Evolutionary conservation across 2,888 invertebrate species (phyloP).

Genomic region (Neoitamus cyanurus): DNA sequence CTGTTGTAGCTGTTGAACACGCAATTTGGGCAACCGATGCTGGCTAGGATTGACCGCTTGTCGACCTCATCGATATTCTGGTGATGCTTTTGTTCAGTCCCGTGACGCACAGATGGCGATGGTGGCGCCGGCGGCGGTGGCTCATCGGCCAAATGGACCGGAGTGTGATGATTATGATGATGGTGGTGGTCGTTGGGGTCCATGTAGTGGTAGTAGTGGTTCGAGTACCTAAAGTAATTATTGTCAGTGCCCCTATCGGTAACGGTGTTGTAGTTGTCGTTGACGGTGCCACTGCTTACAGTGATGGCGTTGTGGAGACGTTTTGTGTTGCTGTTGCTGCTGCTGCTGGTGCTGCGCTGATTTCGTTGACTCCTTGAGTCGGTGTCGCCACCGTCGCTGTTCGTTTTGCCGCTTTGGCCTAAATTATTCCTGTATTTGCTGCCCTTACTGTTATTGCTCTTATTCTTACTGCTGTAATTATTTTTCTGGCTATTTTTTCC

Average conservation of each 20-base stretch:
- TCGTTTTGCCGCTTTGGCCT: neutral
- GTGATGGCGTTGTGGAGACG: too few species aligned
- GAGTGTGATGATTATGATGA: neutral
- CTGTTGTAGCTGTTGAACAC: conserved; percentile 36
- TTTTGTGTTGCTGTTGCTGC: neutral
- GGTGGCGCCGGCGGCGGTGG: neutral
- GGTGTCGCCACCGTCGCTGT: neutral
- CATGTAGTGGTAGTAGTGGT: conserved; percentile 11
- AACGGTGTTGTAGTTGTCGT: conserved; percentile 24
- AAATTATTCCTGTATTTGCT: conserved; percentile 1
- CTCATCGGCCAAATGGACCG: neutral
- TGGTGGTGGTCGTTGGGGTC: conserved; percentile 22
- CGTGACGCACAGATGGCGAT: neutral
- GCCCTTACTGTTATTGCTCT: conserved; percentile 22
- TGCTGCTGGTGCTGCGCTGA: neutral
- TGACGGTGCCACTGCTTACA: neutral
- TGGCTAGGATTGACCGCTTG: conserved; percentile 45
- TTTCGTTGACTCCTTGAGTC: neutral
- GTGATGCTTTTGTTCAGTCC: conserved; percentile 14
- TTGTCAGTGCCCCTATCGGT: conserved; percentile 39
- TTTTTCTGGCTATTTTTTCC: conserved; percentile 14
- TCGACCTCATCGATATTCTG: conserved; percentile 41
- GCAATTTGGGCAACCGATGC: conserved; percentile 51
- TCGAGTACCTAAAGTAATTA: conserved; percentile 42
- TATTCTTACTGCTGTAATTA: conserved; percentile 42